Conservation (phyloP, 2,888 invertebrate genomes). For the Aleiodes alternator region DNA sequence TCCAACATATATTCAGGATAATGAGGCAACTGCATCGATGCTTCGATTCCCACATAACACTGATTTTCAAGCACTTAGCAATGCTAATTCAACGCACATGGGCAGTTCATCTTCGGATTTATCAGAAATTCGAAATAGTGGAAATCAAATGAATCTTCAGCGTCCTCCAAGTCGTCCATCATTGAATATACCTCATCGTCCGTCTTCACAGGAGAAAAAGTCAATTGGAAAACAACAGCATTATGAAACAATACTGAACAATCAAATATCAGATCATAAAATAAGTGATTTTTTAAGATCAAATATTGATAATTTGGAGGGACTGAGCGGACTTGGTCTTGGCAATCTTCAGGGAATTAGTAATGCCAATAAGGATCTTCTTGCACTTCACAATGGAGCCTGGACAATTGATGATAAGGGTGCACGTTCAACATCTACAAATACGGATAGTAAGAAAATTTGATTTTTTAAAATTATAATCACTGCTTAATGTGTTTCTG, state of each 20-base stretch:
- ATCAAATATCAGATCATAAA: slow-evolving; percentile 79
- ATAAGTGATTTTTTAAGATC: slow-evolving; percentile 84
- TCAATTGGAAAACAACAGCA: slow-evolving; percentile 71
- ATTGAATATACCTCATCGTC: slow-evolving; percentile 72
- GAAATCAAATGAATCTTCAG: slow-evolving; percentile 71
- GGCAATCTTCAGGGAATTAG: slow-evolving; percentile 68
- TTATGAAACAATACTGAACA: slow-evolving; percentile 73
- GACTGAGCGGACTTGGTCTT: slow-evolving; percentile 74
- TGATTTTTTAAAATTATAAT: too few relatives aligned
- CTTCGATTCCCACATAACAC: slow-evolving; percentile 70
- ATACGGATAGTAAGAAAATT: slow-evolving; percentile 69
- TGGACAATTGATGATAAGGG: slow-evolving; percentile 76
- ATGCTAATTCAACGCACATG: slow-evolving; percentile 67
- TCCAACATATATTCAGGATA: slow-evolving; percentile 70
- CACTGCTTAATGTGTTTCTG: not conserved
- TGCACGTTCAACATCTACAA: slow-evolving; percentile 68
- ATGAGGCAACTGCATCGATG: slow-evolving; percentile 69
- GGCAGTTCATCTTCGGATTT: slow-evolving; percentile 66
- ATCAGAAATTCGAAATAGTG: slow-evolving; percentile 65
- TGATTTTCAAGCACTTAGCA: slow-evolving; percentile 69
- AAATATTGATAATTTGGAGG: slow-evolving; percentile 84
- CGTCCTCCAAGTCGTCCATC: slow-evolving; percentile 74
- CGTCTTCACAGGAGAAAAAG: slow-evolving; percentile 72
- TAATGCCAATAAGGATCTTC: slow-evolving; percentile 79
- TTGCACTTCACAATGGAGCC: slow-evolving; percentile 83